These are phyloP conservation scores for Drosophila sturtevanti DNA, from an alignment of 1,140 invertebrate species.

Conservation along the genomic window DNA sequence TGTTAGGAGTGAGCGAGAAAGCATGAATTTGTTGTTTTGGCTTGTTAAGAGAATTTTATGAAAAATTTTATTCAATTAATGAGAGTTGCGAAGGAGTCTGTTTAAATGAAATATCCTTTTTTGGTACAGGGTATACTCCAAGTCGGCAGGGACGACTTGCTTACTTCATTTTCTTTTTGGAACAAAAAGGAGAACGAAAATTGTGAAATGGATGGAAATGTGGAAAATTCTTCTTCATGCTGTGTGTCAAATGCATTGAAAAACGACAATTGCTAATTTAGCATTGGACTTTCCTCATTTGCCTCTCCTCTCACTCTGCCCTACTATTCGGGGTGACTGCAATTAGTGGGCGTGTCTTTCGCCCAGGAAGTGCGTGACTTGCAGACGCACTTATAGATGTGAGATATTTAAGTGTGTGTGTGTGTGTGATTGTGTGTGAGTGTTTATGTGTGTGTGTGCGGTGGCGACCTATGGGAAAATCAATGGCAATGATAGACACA, in stretches of 20 bases:
- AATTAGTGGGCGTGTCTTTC: conserved; percentile 63
- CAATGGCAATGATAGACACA: conserved; percentile 22
- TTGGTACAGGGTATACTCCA: too few relatives aligned
- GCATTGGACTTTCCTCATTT: conserved; percentile 12
- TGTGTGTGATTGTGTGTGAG: conserved; percentile 6
- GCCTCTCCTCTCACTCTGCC: conserved; percentile 1
- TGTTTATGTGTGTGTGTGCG: conserved; percentile 1
- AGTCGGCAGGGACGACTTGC: too few relatives aligned
- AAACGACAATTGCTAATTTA: conserved; percentile 72
- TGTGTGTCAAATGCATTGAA: conserved; percentile 41
- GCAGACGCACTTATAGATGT: conserved; percentile 43
- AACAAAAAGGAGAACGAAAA: not conserved
- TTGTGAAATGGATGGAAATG: conserved; percentile 39
- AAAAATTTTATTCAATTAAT: too few relatives aligned
- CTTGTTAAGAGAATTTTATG: too few relatives aligned
- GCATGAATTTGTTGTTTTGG: too few relatives aligned
- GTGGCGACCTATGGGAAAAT: conserved; percentile 29
- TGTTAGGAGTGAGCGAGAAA: too few relatives aligned
- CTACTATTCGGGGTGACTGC: conserved; percentile 24
- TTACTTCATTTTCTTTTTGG: conserved; percentile 7
- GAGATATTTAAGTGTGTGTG: not conserved
- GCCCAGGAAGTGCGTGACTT: conserved; percentile 76
- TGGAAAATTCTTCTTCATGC: conserved; percentile 44
- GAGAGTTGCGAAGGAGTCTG: too few relatives aligned
- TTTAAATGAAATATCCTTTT: too few relatives aligned